Base-by-base conservation (phyloP, 2,797 vertebrate genomes). In the Buphagus erythrorhynchus region DNA sequence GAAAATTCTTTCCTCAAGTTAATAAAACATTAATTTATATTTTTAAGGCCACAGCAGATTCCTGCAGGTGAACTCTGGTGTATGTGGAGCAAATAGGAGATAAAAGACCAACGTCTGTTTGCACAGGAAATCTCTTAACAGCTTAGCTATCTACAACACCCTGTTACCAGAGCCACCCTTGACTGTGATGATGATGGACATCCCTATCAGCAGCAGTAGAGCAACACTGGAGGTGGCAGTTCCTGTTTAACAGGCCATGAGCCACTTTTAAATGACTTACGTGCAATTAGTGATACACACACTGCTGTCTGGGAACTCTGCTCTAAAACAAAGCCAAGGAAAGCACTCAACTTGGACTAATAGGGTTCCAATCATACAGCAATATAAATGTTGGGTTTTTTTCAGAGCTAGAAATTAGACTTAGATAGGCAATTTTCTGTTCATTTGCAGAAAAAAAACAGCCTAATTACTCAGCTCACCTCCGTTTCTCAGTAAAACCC, bases 1-100 rank as follows among this genome's bases (percentile, higher is more conserved):
- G 52, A 75, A 86, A 92, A 78, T 49, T 74, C 13, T 80, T 91
- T 87, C 51, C 63, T 87, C 6, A 40, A 75, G 36, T 74, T 59
- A 80, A 61, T 61, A 81, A 78, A 81, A 52, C 46, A 86, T 43
- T 65, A 28, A 31, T 72, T 75, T 0, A 11, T 48, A 57, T 49
- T 88, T 94, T 84, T 90, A 86, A 92, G 55, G 78, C 59, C 59
- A 69, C 31, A 63, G 57, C 66, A 88, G 62, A 86, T 61, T 86
- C 66, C 58, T 93, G 49, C 33, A 6, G 5, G 58, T 72, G 61
- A 78, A 58, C 58, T 90, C 78, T 57, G 38, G 21, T 48, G 52
- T 33, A 17, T 66, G 54, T 58, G 22, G 13, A 66, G 55, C 40
- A 93, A 82, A 96, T 0, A 84, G 19, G 17, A 88, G 90, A 94